Evolutionary conservation across 2,113 vertebrate genomes (phyloP).

Genomic region (Excalfactoria chinensis): DNA sequence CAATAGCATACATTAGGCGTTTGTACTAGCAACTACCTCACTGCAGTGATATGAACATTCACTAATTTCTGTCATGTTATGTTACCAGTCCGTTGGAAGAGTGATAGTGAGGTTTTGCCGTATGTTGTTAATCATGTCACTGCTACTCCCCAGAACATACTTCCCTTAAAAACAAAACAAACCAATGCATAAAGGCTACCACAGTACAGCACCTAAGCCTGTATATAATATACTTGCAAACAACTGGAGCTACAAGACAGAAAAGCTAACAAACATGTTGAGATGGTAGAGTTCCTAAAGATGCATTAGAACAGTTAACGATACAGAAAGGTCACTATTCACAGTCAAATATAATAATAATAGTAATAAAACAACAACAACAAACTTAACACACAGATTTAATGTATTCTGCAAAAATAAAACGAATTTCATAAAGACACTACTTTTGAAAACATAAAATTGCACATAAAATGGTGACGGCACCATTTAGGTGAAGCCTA

Average conservation of each 20-base stretch:
- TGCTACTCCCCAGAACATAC: background rate
- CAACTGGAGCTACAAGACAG: background rate
- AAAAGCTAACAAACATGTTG: background rate
- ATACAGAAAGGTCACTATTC: background rate
- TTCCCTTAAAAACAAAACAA: background rate
- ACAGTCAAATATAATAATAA: background rate
- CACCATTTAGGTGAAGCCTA: background rate
- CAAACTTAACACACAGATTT: background rate
- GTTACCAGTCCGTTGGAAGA: background rate
- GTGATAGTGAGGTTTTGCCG: background rate
- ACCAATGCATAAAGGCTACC: background rate
- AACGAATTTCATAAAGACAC: background rate
- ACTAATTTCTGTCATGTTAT: background rate
- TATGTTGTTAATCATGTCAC: background rate
- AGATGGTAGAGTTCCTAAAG: background rate
- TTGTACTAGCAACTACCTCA: background rate
- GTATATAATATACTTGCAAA: background rate
- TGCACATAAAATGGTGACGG: background rate
- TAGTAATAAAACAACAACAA: too few relatives aligned
- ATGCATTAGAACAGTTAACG: background rate
- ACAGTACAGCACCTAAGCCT: background rate
- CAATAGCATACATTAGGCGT: background rate
- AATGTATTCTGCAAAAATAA: background rate
- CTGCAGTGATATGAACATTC: background rate
- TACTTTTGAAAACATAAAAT: background rate